Base-by-base conservation (phyloP, 2,888 invertebrate genomes). In the Branchipolynoe longqiensis region DNA sequence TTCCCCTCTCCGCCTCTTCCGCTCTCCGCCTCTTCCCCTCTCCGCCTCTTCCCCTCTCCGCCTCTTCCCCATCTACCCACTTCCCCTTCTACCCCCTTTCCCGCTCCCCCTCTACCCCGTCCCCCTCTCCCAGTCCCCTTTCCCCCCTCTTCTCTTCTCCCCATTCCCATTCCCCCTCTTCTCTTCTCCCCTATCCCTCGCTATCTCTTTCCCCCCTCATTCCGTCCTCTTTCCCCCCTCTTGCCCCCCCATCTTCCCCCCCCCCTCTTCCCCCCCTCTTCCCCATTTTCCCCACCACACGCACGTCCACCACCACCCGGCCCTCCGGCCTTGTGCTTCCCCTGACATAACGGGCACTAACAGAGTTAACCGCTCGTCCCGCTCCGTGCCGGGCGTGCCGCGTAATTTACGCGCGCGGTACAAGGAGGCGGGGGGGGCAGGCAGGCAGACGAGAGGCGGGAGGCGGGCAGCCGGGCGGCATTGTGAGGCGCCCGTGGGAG, bases 331-430 rank as follows among this genome's bases (percentile, higher is more conserved):
- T n/a, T n/a, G n/a, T n/a, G n/a, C n/a, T n/a, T n/a, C n/a, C n/a
- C n/a, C n/a, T n/a, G n/a, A n/a, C n/a, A n/a, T n/a, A n/a, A n/a
- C n/a, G n/a, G n/a, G n/a, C n/a, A n/a, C n/a, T n/a, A n/a, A n/a
- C n/a, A n/a, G n/a, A n/a, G n/a, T n/a, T n/a, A n/a, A n/a, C n/a
- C n/a, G n/a, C n/a, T n/a, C n/a, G n/a, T n/a, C n/a, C n/a, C n/a
- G n/a, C n/a, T n/a, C n/a, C 62, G 14, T 4, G 62, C 36, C 33
- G 8, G 18, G 69, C 25, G 8, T 38, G 18, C 14, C 36, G 69
- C 69, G 69, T 69, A 33, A 69, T 69, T 69, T 69, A 12, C 36
- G 38, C 69, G 69, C 12, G 36, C 69, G 69, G 69, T n/a, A n/a
- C n/a, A 69, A 69, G 22, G 12, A 33, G 69, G 8, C 69, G 33